Evolutionary conservation across 2,113 vertebrate species (phyloP).

Genomic region (Damaliscus lunatus): DNA sequence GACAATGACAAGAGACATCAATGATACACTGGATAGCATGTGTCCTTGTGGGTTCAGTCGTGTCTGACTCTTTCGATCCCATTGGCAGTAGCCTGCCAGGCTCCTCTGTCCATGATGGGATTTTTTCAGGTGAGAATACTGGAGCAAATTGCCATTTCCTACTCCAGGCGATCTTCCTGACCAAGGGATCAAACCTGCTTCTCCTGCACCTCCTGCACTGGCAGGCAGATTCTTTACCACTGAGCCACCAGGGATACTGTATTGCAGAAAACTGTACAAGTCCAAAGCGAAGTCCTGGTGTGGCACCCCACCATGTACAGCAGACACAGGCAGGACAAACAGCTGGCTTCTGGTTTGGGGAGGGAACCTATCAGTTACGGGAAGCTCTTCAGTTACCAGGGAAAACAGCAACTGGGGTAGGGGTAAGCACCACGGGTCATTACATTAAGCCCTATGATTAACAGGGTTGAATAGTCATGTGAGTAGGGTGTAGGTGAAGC

Average conservation of each 20-base stretch:
- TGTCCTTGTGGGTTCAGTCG: background rate
- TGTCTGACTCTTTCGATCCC: background rate
- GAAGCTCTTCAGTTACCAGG: background rate
- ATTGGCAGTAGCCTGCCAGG: fast-evolving
- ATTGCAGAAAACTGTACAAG: background rate
- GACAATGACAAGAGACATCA: background rate
- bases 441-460: background rate
- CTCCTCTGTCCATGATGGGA: background rate
- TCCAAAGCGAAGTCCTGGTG: background rate
- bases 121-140: background rate
- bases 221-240: background rate
- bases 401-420: background rate
- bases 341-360: background rate
- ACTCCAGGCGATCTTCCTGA: background rate
- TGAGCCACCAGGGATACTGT: background rate
- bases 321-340: background rate
- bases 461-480: background rate
- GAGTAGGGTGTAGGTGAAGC: background rate
- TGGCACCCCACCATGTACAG: background rate
- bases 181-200: background rate
- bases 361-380: background rate
- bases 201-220: background rate
- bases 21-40: background rate
- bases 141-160: background rate
- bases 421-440: background rate